These are phyloP conservation scores for Agrilus mali DNA, from an alignment of 2,888 invertebrate species.

Conservation along the genomic window DNA sequence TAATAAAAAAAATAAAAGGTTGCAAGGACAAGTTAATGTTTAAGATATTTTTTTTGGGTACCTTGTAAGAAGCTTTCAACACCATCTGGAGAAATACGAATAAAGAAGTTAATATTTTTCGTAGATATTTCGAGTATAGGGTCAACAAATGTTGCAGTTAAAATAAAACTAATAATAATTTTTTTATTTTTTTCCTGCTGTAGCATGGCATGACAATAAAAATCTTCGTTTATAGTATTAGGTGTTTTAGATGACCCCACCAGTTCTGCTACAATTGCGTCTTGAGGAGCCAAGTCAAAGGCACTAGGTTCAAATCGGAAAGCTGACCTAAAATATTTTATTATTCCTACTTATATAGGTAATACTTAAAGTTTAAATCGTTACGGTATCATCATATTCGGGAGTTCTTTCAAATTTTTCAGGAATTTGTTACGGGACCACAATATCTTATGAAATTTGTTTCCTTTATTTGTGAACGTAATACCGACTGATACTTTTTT, in stretches of 20 bases:
- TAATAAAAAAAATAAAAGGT: slow-evolving; percentile 23
- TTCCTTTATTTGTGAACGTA: slow-evolving; percentile 43
- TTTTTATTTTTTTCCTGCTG: slow-evolving; percentile 42
- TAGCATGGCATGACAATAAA: slow-evolving; percentile 44
- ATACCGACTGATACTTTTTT: slow-evolving; percentile 34
- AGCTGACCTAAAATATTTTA: slow-evolving; percentile 29
- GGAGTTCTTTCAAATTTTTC: slow-evolving; percentile 16
- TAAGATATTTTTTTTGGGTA: neutral
- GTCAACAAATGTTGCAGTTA: slow-evolving; percentile 44
- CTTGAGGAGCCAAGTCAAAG: slow-evolving; percentile 37
- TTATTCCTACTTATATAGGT: neutral
- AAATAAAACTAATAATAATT: slow-evolving; percentile 37
- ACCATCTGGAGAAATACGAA: slow-evolving; percentile 32
- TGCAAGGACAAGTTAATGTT: too few species aligned
- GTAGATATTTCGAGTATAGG: slow-evolving; percentile 43
- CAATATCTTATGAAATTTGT: slow-evolving; percentile 38
- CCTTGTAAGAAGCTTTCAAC: slow-evolving; percentile 10
- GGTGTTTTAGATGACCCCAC: slow-evolving; percentile 33
- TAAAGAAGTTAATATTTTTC: slow-evolving; percentile 36
- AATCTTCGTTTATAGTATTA: slow-evolving; percentile 38
- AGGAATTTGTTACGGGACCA: slow-evolving; percentile 31
- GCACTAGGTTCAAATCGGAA: slow-evolving; percentile 37
- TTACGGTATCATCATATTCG: slow-evolving; percentile 2
- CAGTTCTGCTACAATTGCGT: slow-evolving; percentile 33
- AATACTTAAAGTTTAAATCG: neutral